A percentile compares a stretch with the other conserved stretches of the same genome.
These are phyloP conservation scores for Meleagris gallopavo DNA, from an alignment of 2,113 vertebrate genomes.

Conservation along the genomic window DNA sequence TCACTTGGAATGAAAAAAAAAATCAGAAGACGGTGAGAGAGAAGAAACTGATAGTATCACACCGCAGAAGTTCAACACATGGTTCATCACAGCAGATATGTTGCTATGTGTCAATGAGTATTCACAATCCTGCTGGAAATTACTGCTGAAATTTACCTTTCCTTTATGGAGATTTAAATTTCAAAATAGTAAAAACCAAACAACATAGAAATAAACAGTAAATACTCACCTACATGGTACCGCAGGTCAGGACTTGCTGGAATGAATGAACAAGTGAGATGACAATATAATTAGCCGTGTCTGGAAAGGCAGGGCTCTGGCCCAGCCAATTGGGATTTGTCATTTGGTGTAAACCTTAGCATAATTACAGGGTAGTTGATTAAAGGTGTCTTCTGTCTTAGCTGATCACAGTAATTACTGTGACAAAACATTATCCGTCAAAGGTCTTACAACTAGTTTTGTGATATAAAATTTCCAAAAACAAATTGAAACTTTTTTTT, in stretches of 20 bases:
- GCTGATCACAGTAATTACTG: background rate
- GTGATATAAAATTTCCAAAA: background rate
- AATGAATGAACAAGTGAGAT: constrained; percentile 18
- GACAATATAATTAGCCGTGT: constrained; percentile 33
- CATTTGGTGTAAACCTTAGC: constrained; percentile 30
- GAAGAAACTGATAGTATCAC: background rate
- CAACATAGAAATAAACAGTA: background rate
- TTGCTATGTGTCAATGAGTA: background rate
- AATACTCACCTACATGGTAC: constrained; percentile 46
- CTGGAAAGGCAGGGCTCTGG: constrained; percentile 48
- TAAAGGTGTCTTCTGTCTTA: constrained; percentile 28
- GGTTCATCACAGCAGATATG: background rate
- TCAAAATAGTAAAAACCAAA: constrained; percentile 3
- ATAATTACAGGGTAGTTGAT: constrained; percentile 51
- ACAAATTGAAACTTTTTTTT: background rate
- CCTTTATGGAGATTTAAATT: background rate
- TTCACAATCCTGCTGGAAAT: background rate
- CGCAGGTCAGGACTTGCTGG: background rate
- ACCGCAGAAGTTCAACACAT: background rate
- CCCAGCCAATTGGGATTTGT: constrained; percentile 45
- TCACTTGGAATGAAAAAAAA: background rate
- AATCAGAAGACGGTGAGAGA: background rate
- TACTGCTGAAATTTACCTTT: background rate
- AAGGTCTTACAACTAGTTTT: background rate
- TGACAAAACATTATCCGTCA: background rate